These are phyloP conservation scores for Cyanistes caeruleus DNA, from an alignment of 2,113 vertebrate species.

Conservation along the genomic window DNA sequence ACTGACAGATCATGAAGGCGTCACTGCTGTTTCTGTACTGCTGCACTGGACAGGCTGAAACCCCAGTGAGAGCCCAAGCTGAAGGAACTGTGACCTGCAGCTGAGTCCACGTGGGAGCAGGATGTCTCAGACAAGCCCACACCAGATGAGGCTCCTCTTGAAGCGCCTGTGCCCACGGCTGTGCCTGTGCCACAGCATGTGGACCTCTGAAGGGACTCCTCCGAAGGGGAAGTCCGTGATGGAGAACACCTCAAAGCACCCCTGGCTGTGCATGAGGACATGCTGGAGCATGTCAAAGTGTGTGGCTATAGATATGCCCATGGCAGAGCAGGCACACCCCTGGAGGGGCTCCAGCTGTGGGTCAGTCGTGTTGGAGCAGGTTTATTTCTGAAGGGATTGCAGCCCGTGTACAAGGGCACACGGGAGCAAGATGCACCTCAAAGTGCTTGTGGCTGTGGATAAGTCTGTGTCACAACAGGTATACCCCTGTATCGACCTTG, in stretches of 20 bases:
- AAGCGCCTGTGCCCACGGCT: fast-evolving
- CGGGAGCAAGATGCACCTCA: neutral
- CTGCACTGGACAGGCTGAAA: neutral
- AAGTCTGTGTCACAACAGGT: neutral
- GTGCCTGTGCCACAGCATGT: neutral
- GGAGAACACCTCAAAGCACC: neutral
- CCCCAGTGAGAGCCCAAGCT: fast-evolving
- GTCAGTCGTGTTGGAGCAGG: neutral
- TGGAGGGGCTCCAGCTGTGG: neutral
- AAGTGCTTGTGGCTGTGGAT: neutral
- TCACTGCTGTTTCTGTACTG: neutral
- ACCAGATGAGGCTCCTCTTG: neutral
- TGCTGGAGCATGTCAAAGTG: neutral
- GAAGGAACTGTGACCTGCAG: neutral
- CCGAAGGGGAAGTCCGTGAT: fast-evolving
- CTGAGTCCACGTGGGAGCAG: neutral
- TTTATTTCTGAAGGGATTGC: neutral
- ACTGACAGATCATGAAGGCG: neutral
- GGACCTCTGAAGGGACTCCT: neutral
- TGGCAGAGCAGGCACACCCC: neutral
- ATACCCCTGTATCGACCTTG: neutral
- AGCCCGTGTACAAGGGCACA: neutral
- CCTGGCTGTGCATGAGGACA: neutral
- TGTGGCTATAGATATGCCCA: too few species aligned
- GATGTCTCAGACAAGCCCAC: neutral